Evolutionary conservation across 2,888 invertebrate species (phyloP), one percentile per base, ranked within the genome.

Genomic region (Helobdella robusta): DNA sequence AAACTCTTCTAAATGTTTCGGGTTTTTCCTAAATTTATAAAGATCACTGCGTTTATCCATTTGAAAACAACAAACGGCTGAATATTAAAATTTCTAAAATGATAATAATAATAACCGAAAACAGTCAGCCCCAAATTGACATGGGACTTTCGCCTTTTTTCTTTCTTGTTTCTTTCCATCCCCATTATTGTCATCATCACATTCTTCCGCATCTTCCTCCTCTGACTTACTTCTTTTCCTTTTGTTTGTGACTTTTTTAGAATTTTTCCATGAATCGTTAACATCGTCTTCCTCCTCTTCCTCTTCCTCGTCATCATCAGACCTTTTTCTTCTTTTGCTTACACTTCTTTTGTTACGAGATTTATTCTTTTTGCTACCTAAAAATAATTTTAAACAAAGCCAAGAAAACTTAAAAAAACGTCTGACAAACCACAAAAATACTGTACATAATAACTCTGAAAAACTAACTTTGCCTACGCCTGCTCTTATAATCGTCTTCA

Each of bases 1-100:
- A 65, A 72, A 75, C 52, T 76, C 74, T 46, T 74, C 69, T 61
- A 75, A 75, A 65, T 77, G 77, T 44, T 69, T 73, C 15, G 76
- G 75, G 65, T 77, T 77, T 72, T 77, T 77, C 65, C 75, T 75
- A 66, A 25, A 67, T 62, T 20, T 30, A 48, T 32, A 36, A 65
- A 23, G 52, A 11, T 44, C 32, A 46, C 28, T 15, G 18, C 61
- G 28, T 35, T 25, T 32, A 36, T n/a, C 15, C 1, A 23, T 8
- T 18, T 60, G 25, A 35, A 40, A 48, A 23, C 20, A 28, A 36
- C 30, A 30, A 15, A 63, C 54, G 11, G 6, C 34, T n/a, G 32
- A 20, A 23, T 15, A 30, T 1, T 8, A 11, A 36, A 34, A 36
- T 18, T 18, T 34, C 8, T 52, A 11, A 52, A 52, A 52, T 15